These are phyloP conservation scores for Hesperophylax magnus DNA, from an alignment of 1,140 invertebrate genomes.

Conservation along the genomic window DNA sequence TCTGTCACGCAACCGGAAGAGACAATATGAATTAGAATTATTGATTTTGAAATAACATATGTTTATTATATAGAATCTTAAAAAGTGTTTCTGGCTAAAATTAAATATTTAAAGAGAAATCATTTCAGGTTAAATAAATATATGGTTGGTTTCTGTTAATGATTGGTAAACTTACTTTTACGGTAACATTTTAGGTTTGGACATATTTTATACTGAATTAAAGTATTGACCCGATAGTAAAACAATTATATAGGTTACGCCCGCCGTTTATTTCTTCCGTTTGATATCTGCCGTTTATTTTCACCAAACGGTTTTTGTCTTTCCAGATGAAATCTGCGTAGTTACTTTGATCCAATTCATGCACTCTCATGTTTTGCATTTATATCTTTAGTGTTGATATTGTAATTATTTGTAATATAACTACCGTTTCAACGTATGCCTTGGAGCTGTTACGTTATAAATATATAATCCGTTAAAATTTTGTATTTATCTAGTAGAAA, in stretches of 20 bases:
- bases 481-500: constrained; percentile 73
- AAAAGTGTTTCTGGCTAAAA: constrained; percentile 58
- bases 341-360: constrained; percentile 63
- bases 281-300: constrained; percentile 12
- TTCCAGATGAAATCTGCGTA: constrained; percentile 63
- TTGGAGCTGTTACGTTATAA: constrained; percentile 68
- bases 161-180: constrained; percentile 48
- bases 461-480: constrained; percentile 69
- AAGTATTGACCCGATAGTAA: constrained; percentile 42
- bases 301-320: constrained; percentile 30
- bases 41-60: constrained; percentile 58
- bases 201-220: constrained; percentile 50
- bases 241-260: constrained; percentile 21
- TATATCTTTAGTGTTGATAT: constrained; percentile 71
- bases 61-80: constrained; percentile 58
- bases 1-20: constrained; percentile 49
- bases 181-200: constrained; percentile 52
- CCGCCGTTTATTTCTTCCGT: background rate
- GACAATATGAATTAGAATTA: constrained; percentile 57
- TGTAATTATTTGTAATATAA: constrained; percentile 72
- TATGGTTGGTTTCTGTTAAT: constrained; percentile 47
- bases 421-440: constrained; percentile 70
- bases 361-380: constrained; percentile 72
- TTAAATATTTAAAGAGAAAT: constrained; percentile 53
- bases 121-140: constrained; percentile 52